Evolutionary conservation across 1,140 invertebrate species (phyloP).

Genomic region (Fopius arisanus): DNA sequence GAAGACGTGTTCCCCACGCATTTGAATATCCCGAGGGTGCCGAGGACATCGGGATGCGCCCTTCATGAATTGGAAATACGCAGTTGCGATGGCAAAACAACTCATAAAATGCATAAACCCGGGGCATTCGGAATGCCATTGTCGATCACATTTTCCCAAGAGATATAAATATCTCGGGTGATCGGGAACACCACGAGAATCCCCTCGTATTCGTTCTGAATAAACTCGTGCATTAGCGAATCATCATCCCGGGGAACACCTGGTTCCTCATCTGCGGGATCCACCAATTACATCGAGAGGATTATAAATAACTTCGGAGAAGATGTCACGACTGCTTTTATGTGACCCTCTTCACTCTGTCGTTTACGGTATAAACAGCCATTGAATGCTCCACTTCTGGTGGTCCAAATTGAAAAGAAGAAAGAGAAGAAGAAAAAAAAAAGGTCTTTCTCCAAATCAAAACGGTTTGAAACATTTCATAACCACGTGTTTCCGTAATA

Average conservation of each 20-base stretch:
- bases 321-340: no score
- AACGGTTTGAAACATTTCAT: background rate
- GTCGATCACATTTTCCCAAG: background rate
- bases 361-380: no score
- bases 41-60: background rate
- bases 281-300: slow-evolving; percentile 18
- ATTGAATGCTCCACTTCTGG: no score
- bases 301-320: no score
- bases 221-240: slow-evolving; percentile 1
- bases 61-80: slow-evolving; percentile 61
- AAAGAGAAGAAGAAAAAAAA: no score
- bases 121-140: slow-evolving; percentile 35
- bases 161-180: background rate
- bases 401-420: no score
- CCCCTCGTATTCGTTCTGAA: no score
- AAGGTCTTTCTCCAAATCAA: no score
- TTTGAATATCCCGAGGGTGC: background rate
- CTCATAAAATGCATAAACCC: slow-evolving; percentile 56
- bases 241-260: slow-evolving; percentile 20
- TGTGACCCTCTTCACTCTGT: no score
- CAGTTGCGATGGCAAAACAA: slow-evolving; percentile 54
- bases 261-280: slow-evolving; percentile 6
- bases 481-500: background rate
- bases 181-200: background rate
- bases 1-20: slow-evolving; percentile 9